Base-by-base conservation (phyloP, 2,888 invertebrate genomes). In the Platycheirus rosarum region DNA sequence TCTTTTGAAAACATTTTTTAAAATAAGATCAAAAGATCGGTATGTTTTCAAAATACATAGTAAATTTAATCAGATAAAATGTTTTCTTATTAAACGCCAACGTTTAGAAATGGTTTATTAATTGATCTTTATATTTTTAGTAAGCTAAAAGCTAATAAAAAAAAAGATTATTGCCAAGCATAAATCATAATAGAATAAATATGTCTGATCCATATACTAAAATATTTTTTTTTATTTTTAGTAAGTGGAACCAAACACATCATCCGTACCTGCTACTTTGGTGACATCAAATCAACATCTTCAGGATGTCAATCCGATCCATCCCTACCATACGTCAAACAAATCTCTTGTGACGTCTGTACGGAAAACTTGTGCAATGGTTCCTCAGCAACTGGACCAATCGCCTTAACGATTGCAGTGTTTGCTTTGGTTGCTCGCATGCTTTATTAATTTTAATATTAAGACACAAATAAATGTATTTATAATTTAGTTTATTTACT, bases 331-430 rank as follows among this genome's bases (percentile, higher is more conserved):
- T 86, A 86, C 26, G 78, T 86, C 76, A 89, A 87, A 78, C 87
- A 88, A 69, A 62, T 89, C 46, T 80, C 86, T 37, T 90, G 90
- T 53, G 87, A 89, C 26, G 89, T 89, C 4, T 90, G 90, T 79
- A 68, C 84, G 29, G 85, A 85, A 46, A 86, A 90, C 60, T 85
- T 87, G 60, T 90, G 90, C 84, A 90, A 90, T 44, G 86, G 88
- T 11, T 86, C 90, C 51, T 73, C 86, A 26, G 71, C 86, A 37
- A 48, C 86, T 40, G 86, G 86, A 13, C 88, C 89, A 26, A 86
- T 89, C 49, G 87, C 86, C 7, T 84, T 85, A 0, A 86, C 88
- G 2, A 86, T 90, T 46, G 57, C 88, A 2, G 20, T 88, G 5
- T 88, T 90, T 55, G 85, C 86, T 65, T 87, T 85, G 1, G 70